Base-by-base conservation (phyloP, 2,888 invertebrate genomes). In the Brenthis daphne region DNA sequence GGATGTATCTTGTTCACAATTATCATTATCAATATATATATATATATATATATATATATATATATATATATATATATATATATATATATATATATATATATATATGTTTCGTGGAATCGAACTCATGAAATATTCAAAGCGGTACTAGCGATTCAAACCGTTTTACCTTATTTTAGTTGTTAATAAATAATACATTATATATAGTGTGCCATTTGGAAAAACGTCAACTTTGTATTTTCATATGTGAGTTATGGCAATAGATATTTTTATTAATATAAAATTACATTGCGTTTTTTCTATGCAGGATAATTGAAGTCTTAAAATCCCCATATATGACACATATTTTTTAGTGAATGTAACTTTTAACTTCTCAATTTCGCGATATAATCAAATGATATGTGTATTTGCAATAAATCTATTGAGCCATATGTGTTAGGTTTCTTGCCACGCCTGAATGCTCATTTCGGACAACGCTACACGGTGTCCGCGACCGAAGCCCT, bases 401-500 rank as follows among this genome's bases (percentile, higher is more conserved):
- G 53, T 43, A 54, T 63, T 58, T 54, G 63, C 64, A 64, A 64
- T 56, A 55, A 47, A 48, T 56, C 43, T 67, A 67, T 54, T 60
- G 48, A 63, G 61, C 43, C 37, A 33, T 37, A 66, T 65, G 60
- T 33, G 63, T 74, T 78, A 95, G 95, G 96, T 70, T 95, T 95
- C 79, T 90, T 95, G 57, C 96, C 96, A 4, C 93, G 94, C 75
- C 83, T 96, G 76, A 94, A 94, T 78, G 94, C 93, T 4, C 94
- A 94, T 80, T 94, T 94, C 75, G 96, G 96, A 0, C 96, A 96
- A 82, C 93, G 96, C 57, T 96, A 94, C 84, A 94, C 95, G 2
- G 95, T 96, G 8, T 93, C 94, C 56, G 96, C 96, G 0, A 95
- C 95, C 0, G 96, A 96, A 82, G 96, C 95, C 0, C 82, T 97